Percentiles rank a stretch among this genome's conserved stretches.
Conservation (phyloP, 2,797 vertebrate genomes). For the Arnoldichthys spilopterus region DNA sequence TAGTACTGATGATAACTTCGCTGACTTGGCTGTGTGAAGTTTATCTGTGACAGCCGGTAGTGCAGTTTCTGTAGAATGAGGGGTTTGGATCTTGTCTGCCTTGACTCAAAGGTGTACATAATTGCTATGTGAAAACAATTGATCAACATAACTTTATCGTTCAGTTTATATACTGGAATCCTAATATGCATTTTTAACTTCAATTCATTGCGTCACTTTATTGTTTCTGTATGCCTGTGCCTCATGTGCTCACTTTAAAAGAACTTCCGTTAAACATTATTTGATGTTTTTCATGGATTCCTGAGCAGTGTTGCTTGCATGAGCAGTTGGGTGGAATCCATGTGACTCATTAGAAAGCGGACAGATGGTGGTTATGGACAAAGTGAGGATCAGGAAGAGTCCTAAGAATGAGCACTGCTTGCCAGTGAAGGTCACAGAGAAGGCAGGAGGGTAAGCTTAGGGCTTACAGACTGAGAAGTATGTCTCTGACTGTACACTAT, state of each 20-base stretch:
- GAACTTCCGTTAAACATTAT: not conserved
- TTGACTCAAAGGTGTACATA: not conserved
- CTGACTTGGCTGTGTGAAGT: too few relatives aligned
- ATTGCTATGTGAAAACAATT: not conserved
- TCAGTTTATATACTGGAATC: not conserved
- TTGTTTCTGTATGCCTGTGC: not conserved
- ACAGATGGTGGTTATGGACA: constrained; percentile 2
- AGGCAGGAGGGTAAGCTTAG: not conserved
- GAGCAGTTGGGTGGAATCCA: constrained; percentile 16
- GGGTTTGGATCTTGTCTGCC: too few relatives aligned
- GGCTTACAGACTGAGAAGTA: constrained; percentile 2
- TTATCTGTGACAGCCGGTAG: too few relatives aligned
- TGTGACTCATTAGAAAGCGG: constrained; percentile 11
- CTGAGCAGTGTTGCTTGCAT: not conserved
- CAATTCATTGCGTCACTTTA: not conserved
- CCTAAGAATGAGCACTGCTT: constrained; percentile 25
- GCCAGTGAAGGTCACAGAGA: constrained; percentile 21
- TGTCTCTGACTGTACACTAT: not conserved
- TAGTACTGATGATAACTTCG: too few relatives aligned
- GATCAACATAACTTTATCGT: not conserved
- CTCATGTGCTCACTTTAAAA: not conserved
- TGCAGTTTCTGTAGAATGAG: too few relatives aligned
- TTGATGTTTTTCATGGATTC: not conserved
- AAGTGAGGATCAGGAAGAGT: constrained; percentile 26
- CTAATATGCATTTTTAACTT: not conserved